Evolutionary conservation across 2,888 invertebrate species (phyloP).

Genomic region (Ectemnius continuus): DNA sequence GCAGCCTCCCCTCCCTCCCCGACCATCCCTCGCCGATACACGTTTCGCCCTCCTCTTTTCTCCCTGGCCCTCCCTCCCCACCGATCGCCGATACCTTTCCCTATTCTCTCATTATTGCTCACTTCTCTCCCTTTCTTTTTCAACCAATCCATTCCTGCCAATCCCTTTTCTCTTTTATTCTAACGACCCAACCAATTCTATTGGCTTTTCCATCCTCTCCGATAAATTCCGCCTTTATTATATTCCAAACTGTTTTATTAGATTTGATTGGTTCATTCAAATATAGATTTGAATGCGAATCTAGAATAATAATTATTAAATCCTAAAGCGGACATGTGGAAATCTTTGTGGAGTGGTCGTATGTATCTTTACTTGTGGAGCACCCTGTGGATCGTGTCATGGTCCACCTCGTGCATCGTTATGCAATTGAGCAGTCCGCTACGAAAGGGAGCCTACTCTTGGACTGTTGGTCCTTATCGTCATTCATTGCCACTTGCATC

Average conservation of each 20-base stretch:
- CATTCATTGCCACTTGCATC: neutral
- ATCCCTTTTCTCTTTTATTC: constrained; percentile 46
- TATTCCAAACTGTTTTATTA: too few species aligned
- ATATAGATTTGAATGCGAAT: too few species aligned
- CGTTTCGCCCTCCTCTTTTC: constrained; percentile 27
- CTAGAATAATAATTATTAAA: too few species aligned
- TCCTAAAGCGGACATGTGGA: too few species aligned
- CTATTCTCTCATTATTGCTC: constrained; percentile 2
- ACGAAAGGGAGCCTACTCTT: constrained; percentile 29
- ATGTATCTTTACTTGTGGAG: constrained; percentile 1
- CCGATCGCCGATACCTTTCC: constrained; percentile 46
- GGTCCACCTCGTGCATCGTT: constrained; percentile 47
- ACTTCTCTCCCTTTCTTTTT: constrained; percentile 22
- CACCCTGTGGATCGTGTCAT: neutral
- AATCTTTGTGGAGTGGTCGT: neutral
- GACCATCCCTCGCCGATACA: too few species aligned
- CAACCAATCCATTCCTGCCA: constrained; percentile 16
- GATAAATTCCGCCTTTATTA: too few species aligned
- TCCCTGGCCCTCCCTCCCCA: constrained; percentile 60
- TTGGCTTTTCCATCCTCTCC: constrained; percentile 10
- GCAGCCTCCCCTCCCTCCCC: constrained; percentile 34
- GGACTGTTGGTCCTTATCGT: constrained; percentile 7
- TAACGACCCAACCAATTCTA: constrained; percentile 1
- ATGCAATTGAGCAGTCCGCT: constrained; percentile 46
- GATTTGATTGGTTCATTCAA: too few species aligned